Percentiles rank a stretch among this genome's conserved stretches.
Evolutionary conservation across 1,140 invertebrate genomes (phyloP).

Genomic region (Hylyphantes graminicola): DNA sequence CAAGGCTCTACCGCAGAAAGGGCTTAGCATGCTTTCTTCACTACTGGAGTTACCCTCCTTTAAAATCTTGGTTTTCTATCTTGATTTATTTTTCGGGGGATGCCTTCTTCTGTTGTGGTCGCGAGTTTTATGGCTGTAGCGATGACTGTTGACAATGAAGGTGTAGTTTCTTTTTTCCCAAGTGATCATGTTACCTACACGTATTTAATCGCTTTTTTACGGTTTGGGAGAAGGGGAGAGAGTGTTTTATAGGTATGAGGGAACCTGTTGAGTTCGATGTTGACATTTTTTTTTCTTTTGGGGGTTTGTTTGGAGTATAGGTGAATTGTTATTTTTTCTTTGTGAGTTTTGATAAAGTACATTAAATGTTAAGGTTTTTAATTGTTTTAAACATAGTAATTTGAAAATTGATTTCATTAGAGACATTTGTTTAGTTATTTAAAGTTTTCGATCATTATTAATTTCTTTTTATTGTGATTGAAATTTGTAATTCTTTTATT

Average conservation of each 20-base stretch:
- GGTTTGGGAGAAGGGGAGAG: not conserved
- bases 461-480: too few relatives aligned
- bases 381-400: too few relatives aligned
- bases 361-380: too few relatives aligned
- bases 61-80: slow-evolving; percentile 54
- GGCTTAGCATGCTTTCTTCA: slow-evolving; percentile 51
- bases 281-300: not conserved
- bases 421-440: too few relatives aligned
- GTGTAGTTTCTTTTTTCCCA: slow-evolving; percentile 13
- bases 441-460: too few relatives aligned
- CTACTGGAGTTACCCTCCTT: slow-evolving; percentile 51
- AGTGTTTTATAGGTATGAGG: slow-evolving; percentile 5
- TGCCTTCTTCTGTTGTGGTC: slow-evolving; percentile 41
- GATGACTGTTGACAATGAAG: slow-evolving; percentile 44
- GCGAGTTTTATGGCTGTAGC: slow-evolving; percentile 25
- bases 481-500: too few relatives aligned
- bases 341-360: too few relatives aligned
- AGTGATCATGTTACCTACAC: slow-evolving; percentile 12
- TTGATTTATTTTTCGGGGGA: not conserved
- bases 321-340: too few relatives aligned
- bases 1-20: slow-evolving; percentile 40
- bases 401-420: too few relatives aligned
- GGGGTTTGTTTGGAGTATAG: too few relatives aligned
- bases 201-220: slow-evolving; percentile 48
- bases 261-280: slow-evolving; percentile 14